These are phyloP conservation scores for Scaptodrosophila latifasciaeformis DNA, from an alignment of 2,888 invertebrate genomes.

Conservation along the genomic window DNA sequence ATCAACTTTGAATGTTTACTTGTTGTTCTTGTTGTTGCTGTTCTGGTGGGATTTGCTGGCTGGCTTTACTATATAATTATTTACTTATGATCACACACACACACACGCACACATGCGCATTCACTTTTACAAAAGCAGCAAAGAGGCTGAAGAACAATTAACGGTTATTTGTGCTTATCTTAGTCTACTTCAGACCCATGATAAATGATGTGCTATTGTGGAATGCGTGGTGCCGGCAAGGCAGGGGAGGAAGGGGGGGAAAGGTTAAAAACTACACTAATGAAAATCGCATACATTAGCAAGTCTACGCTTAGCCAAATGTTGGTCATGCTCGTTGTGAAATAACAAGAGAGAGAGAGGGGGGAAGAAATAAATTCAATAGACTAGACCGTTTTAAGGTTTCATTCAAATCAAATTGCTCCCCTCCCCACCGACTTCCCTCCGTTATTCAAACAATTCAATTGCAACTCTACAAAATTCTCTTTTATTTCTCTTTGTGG, in stretches of 20 bases:
- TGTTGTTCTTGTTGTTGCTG: slow-evolving; percentile 13
- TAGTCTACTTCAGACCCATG: not conserved
- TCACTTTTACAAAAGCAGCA: too few species aligned
- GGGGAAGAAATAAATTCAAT: slow-evolving; percentile 13
- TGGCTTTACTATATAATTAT: slow-evolving; percentile 18
- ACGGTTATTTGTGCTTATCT: slow-evolving; percentile 13
- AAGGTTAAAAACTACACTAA: not conserved
- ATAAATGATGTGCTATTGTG: too few species aligned
- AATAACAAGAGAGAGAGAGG: not conserved
- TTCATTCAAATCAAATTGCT: slow-evolving; percentile 34
- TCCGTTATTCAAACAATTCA: not conserved
- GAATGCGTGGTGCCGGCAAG: too few species aligned
- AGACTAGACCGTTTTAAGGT: slow-evolving; percentile 52
- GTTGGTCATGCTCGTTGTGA: too few species aligned
- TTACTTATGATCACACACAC: not conserved
- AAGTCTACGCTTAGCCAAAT: not conserved
- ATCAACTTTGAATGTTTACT: slow-evolving; percentile 15
- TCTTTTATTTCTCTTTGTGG: not conserved
- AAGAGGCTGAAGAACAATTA: too few species aligned
- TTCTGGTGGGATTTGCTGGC: slow-evolving; percentile 28
- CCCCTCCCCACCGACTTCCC: slow-evolving; percentile 2
- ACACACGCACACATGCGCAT: not conserved
- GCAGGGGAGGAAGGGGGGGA: too few species aligned
- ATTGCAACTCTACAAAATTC: not conserved
- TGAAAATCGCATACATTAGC: not conserved